phyloP scores from a whole-genome alignment of 2,113 vertebrate genomes.

The Sciurus niger region DNA sequence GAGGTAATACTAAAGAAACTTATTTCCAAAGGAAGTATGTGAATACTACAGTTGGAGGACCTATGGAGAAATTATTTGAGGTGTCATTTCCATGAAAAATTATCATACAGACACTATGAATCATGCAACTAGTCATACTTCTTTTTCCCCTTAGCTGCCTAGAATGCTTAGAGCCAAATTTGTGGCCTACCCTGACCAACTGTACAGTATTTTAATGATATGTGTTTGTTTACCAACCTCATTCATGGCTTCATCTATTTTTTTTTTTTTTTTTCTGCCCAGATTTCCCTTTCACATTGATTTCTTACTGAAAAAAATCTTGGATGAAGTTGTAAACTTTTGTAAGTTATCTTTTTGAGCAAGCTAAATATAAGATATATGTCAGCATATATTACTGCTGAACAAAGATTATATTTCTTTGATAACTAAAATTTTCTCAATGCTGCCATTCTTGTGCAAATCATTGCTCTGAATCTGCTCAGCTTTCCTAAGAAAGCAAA shows the following conservation, averaged over 20 bases:
- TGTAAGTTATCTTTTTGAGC: not conserved
- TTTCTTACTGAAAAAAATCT: not conserved
- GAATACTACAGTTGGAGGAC: not conserved
- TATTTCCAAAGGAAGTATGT: not conserved
- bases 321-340: not conserved
- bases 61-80: not conserved
- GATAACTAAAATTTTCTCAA: not conserved
- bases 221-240: not conserved
- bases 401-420: not conserved
- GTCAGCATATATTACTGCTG: not conserved
- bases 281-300: not conserved
- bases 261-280: not conserved
- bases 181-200: not conserved
- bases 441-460: not conserved
- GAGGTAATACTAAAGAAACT: not conserved
- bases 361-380: not conserved
- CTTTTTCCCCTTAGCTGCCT: not conserved
- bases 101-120: not conserved
- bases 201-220: not conserved
- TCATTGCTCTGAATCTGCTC: not conserved
- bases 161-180: not conserved
- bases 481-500: not conserved
- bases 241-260: not conserved
- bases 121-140: not conserved
- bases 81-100: conserved; percentile 36